Percentiles rank a stretch among this genome's conserved stretches.
Conservation (phyloP, 2,797 vertebrate species). For the Peromyscus nudipes region DNA sequence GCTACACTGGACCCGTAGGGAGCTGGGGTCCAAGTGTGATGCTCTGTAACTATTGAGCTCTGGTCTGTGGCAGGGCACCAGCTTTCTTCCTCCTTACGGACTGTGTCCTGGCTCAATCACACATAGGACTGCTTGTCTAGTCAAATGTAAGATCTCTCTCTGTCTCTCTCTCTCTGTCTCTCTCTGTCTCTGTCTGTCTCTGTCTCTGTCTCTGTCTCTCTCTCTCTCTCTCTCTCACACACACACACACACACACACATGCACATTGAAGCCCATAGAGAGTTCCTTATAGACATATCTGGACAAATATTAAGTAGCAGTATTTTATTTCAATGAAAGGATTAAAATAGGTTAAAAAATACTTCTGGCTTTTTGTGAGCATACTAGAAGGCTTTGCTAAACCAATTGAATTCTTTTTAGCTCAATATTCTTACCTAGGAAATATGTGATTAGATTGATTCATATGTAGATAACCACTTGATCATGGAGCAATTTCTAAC, state of each 20-base stretch:
- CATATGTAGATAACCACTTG: not conserved
- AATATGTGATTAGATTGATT: not conserved
- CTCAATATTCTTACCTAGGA: not conserved
- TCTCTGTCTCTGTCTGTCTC: no score
- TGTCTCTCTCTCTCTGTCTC: no score
- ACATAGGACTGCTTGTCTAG: not conserved
- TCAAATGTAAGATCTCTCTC: not conserved
- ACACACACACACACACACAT: no score
- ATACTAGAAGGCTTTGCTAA: not conserved
- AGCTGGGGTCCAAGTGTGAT: not conserved
- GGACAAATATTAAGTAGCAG: not conserved
- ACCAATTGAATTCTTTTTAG: not conserved
- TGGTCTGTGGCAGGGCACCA: not conserved
- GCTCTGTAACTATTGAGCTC: not conserved
- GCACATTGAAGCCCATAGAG: not conserved
- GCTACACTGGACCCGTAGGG: no score
- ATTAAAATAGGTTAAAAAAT: not conserved
- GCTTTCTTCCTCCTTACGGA: not conserved
- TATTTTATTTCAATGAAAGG: not conserved
- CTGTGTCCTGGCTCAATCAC: not conserved
- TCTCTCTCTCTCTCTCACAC: not conserved
- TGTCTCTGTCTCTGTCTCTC: no score
- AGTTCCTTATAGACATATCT: not conserved
- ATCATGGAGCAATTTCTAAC: not conserved
- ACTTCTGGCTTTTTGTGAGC: not conserved